Conservation (phyloP, 2,888 invertebrate species). For the Drosophila nigricruria region DNA sequence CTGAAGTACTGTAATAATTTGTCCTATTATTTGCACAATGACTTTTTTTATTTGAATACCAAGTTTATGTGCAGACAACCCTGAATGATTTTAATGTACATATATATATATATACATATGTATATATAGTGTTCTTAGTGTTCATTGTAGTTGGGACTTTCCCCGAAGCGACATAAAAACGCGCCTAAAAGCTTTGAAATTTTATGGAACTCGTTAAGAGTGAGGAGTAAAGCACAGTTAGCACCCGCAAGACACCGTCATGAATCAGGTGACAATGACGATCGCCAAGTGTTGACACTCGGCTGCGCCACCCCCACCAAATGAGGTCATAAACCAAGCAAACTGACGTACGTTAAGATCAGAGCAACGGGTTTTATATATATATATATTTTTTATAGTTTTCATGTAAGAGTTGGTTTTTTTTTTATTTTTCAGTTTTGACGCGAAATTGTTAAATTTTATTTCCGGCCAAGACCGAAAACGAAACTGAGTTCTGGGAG, state of each 20-base stretch:
- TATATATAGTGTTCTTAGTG: not conserved
- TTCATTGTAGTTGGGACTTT: conserved; percentile 41
- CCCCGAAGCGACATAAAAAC: conserved; percentile 42
- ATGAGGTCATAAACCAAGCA: conserved; percentile 65
- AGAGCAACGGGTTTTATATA: conserved; percentile 18
- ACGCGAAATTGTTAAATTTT: conserved; percentile 54
- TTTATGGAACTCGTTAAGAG: conserved; percentile 54
- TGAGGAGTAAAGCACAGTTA: conserved; percentile 37
- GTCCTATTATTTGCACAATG: not conserved
- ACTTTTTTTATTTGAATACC: conserved; percentile 21
- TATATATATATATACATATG: not conserved
- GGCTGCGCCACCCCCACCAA: conserved; percentile 64
- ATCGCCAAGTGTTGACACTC: conserved; percentile 60
- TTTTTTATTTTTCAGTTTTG: conserved; percentile 19
- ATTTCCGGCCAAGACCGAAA: conserved; percentile 60
- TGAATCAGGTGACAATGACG: conserved; percentile 75
- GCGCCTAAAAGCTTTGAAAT: conserved; percentile 32
- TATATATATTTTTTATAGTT: conserved; percentile 54
- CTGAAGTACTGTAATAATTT: not conserved
- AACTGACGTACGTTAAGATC: conserved; percentile 54
- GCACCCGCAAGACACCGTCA: conserved; percentile 32
- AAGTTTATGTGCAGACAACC: conserved; percentile 31
- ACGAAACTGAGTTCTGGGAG: conserved; percentile 31
- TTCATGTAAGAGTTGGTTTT: conserved; percentile 7
- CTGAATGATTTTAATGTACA: conserved; percentile 16